Conservation (phyloP, 2,113 vertebrate species). For the Rousettus leschenaultii region DNA sequence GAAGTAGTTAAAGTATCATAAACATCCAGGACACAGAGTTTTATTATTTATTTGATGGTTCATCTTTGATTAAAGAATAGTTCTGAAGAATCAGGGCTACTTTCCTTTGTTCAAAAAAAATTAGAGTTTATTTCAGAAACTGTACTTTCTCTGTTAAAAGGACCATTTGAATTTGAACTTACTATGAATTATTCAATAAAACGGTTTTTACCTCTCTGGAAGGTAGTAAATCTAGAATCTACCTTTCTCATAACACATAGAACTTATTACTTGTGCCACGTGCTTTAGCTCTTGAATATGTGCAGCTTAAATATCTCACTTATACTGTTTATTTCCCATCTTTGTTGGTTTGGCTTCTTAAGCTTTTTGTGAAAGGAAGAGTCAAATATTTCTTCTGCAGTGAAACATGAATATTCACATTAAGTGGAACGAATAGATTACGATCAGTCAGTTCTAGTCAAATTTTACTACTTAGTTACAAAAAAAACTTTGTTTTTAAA, state of each 20-base stretch:
- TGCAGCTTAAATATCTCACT: neutral
- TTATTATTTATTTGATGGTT: constrained; percentile 44
- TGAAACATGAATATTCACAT: neutral
- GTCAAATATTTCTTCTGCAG: neutral
- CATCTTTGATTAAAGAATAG: constrained; percentile 45
- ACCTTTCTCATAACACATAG: neutral
- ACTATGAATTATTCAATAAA: constrained; percentile 20
- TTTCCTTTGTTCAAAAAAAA: constrained; percentile 50
- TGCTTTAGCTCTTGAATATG: neutral
- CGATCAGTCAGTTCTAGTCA: neutral
- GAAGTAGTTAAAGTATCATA: neutral
- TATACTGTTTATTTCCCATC: neutral
- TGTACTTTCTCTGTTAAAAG: constrained; percentile 32
- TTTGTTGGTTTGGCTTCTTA: neutral
- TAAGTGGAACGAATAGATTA: neutral
- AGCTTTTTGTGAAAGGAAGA: neutral
- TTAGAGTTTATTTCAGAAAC: constrained; percentile 44
- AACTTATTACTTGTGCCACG: neutral
- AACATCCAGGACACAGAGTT: constrained; percentile 6
- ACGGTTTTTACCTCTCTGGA: constrained; percentile 49
- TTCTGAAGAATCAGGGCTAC: constrained; percentile 42
- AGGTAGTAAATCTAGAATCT: neutral
- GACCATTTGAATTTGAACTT: constrained; percentile 23
- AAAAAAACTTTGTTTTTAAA: neutral
- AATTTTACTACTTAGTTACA: neutral